A percentile compares a stretch with the other conserved stretches of the same genome.
Evolutionary conservation across 2,113 vertebrate genomes (phyloP).

Genomic region (Phasianus colchicus): DNA sequence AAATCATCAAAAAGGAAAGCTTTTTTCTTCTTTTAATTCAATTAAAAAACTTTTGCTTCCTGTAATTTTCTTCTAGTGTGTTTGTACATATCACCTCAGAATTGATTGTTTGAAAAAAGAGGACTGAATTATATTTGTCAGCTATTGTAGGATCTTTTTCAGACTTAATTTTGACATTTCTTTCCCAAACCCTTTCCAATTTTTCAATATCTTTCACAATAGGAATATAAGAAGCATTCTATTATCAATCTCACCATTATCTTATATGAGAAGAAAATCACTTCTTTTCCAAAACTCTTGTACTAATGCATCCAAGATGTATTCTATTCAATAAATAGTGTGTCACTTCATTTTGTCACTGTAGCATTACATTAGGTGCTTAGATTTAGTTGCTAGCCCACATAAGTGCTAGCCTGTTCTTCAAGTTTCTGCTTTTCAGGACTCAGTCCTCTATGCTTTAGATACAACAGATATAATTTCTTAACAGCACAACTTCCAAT

Average conservation of each 20-base stretch:
- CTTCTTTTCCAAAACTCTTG: too few relatives aligned
- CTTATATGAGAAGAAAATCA: background rate
- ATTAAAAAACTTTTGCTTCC: background rate
- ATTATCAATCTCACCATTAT: background rate
- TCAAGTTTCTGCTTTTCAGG: background rate
- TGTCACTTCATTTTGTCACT: background rate
- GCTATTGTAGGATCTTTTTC: background rate
- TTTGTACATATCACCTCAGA: background rate
- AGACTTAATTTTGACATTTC: background rate
- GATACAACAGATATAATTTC: background rate
- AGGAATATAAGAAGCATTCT: background rate
- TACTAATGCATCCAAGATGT: background rate
- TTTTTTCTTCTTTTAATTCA: background rate
- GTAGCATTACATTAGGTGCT: too few relatives aligned
- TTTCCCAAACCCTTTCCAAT: background rate
- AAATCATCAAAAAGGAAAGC: background rate
- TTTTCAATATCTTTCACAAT: background rate
- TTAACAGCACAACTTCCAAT: background rate
- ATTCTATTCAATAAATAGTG: background rate
- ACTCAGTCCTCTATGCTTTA: background rate
- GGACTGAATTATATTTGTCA: background rate
- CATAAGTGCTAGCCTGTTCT: background rate
- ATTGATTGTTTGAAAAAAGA: background rate
- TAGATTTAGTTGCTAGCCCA: background rate
- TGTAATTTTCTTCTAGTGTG: background rate